Conservation (phyloP, 2,113 vertebrate genomes). For the Abramis brama region DNA sequence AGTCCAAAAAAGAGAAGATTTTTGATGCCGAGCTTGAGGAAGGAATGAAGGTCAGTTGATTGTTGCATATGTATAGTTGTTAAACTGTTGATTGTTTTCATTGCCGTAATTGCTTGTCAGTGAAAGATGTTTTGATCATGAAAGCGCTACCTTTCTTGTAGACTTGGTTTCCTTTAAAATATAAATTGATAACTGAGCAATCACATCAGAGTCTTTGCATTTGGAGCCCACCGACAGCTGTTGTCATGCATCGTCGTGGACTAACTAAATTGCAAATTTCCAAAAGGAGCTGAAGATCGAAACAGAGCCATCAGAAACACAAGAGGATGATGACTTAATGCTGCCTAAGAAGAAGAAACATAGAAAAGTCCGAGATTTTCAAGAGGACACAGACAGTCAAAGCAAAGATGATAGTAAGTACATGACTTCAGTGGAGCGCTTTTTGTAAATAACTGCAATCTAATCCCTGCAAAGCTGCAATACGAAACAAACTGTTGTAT, state of each 20-base stretch:
- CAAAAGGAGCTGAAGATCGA: conserved; percentile 91
- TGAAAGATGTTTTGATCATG: not conserved
- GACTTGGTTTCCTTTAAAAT: not conserved
- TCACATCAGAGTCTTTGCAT: too few species aligned
- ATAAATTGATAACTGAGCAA: not conserved
- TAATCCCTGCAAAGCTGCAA: not conserved
- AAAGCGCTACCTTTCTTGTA: not conserved
- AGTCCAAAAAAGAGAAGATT: conserved; percentile 87
- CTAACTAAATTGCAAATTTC: conserved; percentile 8
- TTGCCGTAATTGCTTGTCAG: not conserved
- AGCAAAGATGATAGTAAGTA: conserved; percentile 85
- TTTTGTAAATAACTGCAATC: not conserved
- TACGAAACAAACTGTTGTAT: too few species aligned
- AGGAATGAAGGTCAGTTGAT: conserved; percentile 86
- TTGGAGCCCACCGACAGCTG: too few species aligned
- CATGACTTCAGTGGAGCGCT: too few species aligned
- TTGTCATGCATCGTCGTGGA: not conserved
- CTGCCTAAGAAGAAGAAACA: conserved; percentile 94
- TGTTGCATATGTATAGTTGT: not conserved
- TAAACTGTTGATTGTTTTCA: not conserved
- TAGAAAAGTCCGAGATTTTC: conserved; percentile 89
- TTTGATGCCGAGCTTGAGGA: conserved; percentile 95
- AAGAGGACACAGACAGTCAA: conserved; percentile 85
- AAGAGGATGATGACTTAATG: conserved; percentile 90
- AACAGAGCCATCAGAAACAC: conserved; percentile 81